These are phyloP conservation scores for Actinopyga echinites DNA, from an alignment of 53 echinoderm and acorn worm genomes.

Conservation along the genomic window DNA sequence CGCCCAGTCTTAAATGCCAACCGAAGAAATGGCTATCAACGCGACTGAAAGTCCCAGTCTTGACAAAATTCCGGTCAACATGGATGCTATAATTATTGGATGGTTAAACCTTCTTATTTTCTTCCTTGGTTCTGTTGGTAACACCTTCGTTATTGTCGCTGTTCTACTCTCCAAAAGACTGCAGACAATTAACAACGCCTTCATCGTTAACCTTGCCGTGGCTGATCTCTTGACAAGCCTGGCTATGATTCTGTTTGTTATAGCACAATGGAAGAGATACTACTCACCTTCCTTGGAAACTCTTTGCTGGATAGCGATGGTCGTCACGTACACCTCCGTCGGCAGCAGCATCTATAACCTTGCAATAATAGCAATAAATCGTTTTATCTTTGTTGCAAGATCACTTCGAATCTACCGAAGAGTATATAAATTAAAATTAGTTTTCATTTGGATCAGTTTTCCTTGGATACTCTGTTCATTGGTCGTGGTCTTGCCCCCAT, in stretches of 20 bases:
- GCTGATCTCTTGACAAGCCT: slow-evolving; percentile 61
- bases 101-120: not conserved
- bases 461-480: slow-evolving; percentile 45
- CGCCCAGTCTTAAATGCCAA: too few species aligned
- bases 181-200: slow-evolving; percentile 62
- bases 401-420: slow-evolving; percentile 25
- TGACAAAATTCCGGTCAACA: not conserved
- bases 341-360: slow-evolving; percentile 58
- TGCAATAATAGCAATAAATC: slow-evolving; percentile 62
- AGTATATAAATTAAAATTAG: slow-evolving; percentile 34
- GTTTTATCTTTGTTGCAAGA: slow-evolving; percentile 54
- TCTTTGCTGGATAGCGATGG: slow-evolving; percentile 53
- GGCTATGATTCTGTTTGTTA: slow-evolving; percentile 40
- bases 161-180: slow-evolving; percentile 58
- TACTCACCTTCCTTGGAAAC: slow-evolving; percentile 44
- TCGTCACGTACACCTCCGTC: slow-evolving; percentile 32
- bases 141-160: slow-evolving; percentile 59
- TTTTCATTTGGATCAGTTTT: slow-evolving; percentile 38
- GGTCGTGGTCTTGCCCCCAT: slow-evolving; percentile 47
- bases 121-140: slow-evolving; percentile 34
- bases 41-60: too few species aligned
- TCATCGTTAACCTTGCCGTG: slow-evolving; percentile 63
- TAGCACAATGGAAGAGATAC: slow-evolving; percentile 43
- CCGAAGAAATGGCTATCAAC: too few species aligned
- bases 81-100: slow-evolving; percentile 7